Evolutionary conservation across 2,888 invertebrate species (phyloP).

Genomic region (Xylota segnis): DNA sequence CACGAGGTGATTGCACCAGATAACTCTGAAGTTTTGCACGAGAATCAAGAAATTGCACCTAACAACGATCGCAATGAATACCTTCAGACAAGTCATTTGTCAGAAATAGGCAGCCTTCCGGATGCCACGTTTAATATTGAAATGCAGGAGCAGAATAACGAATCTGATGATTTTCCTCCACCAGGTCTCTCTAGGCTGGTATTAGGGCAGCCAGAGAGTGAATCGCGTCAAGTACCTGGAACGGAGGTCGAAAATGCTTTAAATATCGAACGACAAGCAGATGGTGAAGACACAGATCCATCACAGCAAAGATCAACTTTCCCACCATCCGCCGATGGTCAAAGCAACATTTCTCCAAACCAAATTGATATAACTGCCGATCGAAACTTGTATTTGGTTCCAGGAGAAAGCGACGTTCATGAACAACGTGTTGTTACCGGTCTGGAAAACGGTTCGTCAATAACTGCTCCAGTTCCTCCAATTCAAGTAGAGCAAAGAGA

Average conservation of each 20-base stretch:
- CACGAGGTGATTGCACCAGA: slow-evolving; percentile 88
- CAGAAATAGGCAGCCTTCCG: slow-evolving; percentile 85
- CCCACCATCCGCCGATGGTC: slow-evolving; percentile 48
- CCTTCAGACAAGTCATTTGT: slow-evolving; percentile 90
- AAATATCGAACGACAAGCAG: slow-evolving; percentile 84
- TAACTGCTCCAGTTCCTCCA: slow-evolving; percentile 78
- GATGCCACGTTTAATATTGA: slow-evolving; percentile 73
- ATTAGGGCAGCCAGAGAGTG: slow-evolving; percentile 88
- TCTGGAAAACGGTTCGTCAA: slow-evolving; percentile 84
- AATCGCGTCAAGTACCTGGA: slow-evolving; percentile 85
- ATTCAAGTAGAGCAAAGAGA: slow-evolving; percentile 85
- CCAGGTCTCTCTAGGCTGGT: slow-evolving; percentile 89
- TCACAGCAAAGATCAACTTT: slow-evolving; percentile 68
- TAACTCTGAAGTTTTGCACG: slow-evolving; percentile 87
- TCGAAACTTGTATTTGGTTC: slow-evolving; percentile 81
- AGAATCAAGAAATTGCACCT: slow-evolving; percentile 86
- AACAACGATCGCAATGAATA: slow-evolving; percentile 91
- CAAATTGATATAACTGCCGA: slow-evolving; percentile 79
- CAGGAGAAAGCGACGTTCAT: slow-evolving; percentile 80
- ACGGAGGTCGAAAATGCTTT: slow-evolving; percentile 82
- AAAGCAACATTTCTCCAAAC: slow-evolving; percentile 66
- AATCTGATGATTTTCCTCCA: slow-evolving; percentile 86
- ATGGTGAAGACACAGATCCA: slow-evolving; percentile 83
- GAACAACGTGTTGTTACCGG: slow-evolving; percentile 86
- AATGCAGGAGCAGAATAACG: slow-evolving; percentile 80